Conservation (phyloP, 2,888 invertebrate species). For the Dolomedes plantarius region DNA sequence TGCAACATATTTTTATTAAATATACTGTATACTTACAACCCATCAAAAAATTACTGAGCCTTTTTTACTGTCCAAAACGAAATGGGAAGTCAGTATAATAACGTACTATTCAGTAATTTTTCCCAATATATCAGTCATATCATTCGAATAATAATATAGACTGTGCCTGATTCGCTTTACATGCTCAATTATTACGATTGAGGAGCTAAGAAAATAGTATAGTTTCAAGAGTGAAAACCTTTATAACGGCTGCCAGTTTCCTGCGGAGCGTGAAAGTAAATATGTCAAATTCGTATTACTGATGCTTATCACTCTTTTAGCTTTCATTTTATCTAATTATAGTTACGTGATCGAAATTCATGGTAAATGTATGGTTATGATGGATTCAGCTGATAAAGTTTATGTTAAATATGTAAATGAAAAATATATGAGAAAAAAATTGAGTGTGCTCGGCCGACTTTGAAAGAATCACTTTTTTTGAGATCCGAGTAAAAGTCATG, state of each 20-base stretch:
- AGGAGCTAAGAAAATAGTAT: too few species aligned
- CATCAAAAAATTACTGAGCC: too few species aligned
- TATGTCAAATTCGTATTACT: not conserved
- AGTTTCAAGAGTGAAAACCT: too few species aligned
- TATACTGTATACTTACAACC: too few species aligned
- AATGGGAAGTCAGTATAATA: too few species aligned
- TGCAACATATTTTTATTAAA: too few species aligned
- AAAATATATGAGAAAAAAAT: not conserved
- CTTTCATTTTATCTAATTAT: not conserved
- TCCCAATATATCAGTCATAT: too few species aligned
- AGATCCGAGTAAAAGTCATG: not conserved
- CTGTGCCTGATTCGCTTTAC: too few species aligned
- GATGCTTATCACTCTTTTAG: not conserved
- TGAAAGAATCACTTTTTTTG: not conserved
- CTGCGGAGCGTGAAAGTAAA: not conserved
- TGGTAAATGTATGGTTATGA: not conserved
- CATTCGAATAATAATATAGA: too few species aligned
- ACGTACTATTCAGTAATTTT: too few species aligned
- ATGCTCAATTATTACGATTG: too few species aligned
- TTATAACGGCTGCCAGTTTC: not conserved
- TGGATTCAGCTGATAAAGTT: not conserved
- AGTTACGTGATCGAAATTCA: not conserved
- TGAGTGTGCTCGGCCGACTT: not conserved
- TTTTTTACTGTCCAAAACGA: too few species aligned
- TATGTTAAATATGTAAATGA: not conserved